Conservation (phyloP, 2,797 vertebrate genomes). For the Hyperoplus lanceolatus region DNA sequence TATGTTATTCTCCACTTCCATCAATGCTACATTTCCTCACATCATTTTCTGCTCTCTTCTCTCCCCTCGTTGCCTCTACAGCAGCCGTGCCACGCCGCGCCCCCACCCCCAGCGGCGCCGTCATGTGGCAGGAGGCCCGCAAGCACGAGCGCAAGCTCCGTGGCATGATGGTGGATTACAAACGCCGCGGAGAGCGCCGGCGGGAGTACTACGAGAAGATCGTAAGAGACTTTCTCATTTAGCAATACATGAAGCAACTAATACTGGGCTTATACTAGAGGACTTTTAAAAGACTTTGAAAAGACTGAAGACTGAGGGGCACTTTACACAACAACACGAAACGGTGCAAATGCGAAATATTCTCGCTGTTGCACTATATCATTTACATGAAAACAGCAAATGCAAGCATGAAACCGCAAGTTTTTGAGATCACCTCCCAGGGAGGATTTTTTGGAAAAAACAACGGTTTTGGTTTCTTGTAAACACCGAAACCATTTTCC, state of each 20-base stretch:
- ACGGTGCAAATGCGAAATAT: too few relatives aligned
- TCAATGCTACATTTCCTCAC: not conserved
- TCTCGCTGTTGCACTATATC: too few relatives aligned
- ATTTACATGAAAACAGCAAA: too few relatives aligned
- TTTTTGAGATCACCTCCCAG: too few relatives aligned
- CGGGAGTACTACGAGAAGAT: constrained; percentile 97
- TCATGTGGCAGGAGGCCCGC: constrained; percentile 98
- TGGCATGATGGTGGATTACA: constrained; percentile 99
- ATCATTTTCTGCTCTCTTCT: not conserved
- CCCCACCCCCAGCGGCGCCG: constrained; percentile 88
- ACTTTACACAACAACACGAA: too few relatives aligned
- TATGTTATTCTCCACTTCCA: not conserved
- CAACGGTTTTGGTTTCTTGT: too few relatives aligned
- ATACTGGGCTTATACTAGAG: too few relatives aligned
- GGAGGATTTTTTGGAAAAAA: too few relatives aligned
- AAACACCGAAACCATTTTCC: too few relatives aligned
- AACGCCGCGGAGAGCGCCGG: constrained; percentile 93
- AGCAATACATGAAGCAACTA: not conserved
- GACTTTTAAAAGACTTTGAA: too few relatives aligned
- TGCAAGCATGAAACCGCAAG: too few relatives aligned
- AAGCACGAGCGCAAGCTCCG: constrained; percentile 97
- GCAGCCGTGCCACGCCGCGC: constrained; percentile 88
- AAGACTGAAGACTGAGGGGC: too few relatives aligned
- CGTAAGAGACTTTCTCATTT: constrained; percentile 79
- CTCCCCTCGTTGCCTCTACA: constrained; percentile 38